These are phyloP conservation scores for Agrochola litura DNA, from an alignment of 2,888 invertebrate species.

Conservation along the genomic window DNA sequence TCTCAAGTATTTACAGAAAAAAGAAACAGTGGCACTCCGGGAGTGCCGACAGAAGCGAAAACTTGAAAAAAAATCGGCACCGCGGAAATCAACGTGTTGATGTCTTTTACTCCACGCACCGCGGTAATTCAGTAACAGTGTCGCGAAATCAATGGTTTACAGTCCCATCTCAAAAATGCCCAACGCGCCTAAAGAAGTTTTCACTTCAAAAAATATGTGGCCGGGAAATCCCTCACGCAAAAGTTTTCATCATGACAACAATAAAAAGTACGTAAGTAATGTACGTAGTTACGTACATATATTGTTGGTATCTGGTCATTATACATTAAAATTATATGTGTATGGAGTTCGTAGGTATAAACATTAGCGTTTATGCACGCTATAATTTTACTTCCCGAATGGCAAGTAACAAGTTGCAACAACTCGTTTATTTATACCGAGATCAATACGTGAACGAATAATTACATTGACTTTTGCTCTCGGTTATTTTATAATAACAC, in stretches of 20 bases:
- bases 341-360: constrained; percentile 65
- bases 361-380: constrained; percentile 72
- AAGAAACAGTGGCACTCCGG: neutral
- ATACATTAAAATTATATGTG: constrained; percentile 57
- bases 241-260: constrained; percentile 29
- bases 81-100: too few species aligned
- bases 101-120: too few species aligned
- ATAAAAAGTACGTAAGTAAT: neutral
- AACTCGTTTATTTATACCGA: constrained; percentile 73
- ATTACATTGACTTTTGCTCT: constrained; percentile 75
- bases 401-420: constrained; percentile 68
- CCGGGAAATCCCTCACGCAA: constrained; percentile 2
- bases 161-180: too few species aligned
- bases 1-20: neutral
- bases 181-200: too few species aligned
- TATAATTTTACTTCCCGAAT: constrained; percentile 78
- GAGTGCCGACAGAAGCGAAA: too few species aligned
- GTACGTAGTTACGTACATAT: constrained; percentile 4
- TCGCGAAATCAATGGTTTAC: too few species aligned
- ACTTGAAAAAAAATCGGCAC: too few species aligned
- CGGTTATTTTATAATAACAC: constrained; percentile 59
- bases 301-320: constrained; percentile 42
- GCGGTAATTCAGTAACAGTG: too few species aligned
- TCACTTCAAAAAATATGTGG: neutral
- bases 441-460: constrained; percentile 74